phyloP scores from a whole-genome alignment of 1,140 invertebrate genomes.

The Drosophila ambigua region DNA sequence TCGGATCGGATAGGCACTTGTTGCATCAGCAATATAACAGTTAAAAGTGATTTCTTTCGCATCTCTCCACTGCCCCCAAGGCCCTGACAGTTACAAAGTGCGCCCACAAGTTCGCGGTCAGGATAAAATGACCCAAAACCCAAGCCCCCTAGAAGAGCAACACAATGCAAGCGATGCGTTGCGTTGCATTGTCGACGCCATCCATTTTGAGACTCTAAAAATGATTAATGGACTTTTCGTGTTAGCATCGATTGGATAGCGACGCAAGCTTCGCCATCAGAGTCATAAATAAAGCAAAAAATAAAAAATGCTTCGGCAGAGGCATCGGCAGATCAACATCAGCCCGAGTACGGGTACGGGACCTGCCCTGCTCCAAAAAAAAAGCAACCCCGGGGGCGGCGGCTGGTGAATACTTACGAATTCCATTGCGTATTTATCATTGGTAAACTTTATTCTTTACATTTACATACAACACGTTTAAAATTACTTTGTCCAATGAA shows the following conservation, averaged over 20 bases:
- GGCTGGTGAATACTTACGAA: conserved; percentile 7
- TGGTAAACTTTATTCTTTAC: conserved; percentile 82
- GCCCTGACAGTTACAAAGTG: conserved; percentile 68
- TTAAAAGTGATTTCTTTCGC: conserved; percentile 66
- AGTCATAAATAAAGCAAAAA: conserved; percentile 59
- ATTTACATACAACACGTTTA: conserved; percentile 69
- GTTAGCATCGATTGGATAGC: conserved; percentile 42
- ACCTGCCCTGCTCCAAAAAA: conserved; percentile 3
- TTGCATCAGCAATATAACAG: conserved; percentile 69
- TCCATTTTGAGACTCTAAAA: conserved; percentile 13
- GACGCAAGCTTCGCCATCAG: conserved; percentile 12
- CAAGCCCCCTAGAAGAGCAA: conserved; percentile 1
- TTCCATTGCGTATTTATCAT: conserved; percentile 61
- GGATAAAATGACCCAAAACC: conserved; percentile 61
- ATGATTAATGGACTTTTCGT: conserved; percentile 72
- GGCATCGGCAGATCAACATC: background rate
- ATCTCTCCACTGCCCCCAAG: conserved; percentile 21
- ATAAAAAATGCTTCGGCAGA: conserved; percentile 33
- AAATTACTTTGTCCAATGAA: conserved; percentile 67
- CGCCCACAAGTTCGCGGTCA: conserved; percentile 65
- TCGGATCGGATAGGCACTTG: conserved; percentile 58
- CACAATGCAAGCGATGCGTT: conserved; percentile 11
- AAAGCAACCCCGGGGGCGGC: conserved; percentile 53
- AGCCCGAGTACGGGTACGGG: too few relatives aligned
- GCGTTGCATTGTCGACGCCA: conserved; percentile 41